phyloP scores from a whole-genome alignment of 2,113 vertebrate genomes.

The Delphinus delphis region DNA sequence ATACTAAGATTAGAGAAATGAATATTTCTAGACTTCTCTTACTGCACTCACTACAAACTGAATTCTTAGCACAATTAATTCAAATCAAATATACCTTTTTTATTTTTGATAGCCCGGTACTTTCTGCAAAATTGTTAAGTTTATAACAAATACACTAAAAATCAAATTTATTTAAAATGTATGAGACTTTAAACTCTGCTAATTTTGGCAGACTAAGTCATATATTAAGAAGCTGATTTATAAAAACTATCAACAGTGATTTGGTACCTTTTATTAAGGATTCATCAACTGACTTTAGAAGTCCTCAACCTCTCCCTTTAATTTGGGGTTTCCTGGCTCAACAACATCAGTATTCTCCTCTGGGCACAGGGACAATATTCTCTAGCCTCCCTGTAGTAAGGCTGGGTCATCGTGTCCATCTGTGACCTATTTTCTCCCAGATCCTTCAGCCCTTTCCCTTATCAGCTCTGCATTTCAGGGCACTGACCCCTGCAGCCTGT shows the following conservation, averaged over 20 bases:
- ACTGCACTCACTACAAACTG: background rate
- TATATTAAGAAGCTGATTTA: background rate
- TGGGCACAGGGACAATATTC: background rate
- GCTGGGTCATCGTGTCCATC: background rate
- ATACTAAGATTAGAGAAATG: background rate
- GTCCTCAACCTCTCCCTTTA: background rate
- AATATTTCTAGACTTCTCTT: background rate
- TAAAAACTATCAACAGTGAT: background rate
- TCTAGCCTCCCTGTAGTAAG: background rate
- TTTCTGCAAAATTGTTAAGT: background rate
- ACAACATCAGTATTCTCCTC: background rate
- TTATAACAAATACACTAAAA: slow-evolving; percentile 29
- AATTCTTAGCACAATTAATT: background rate
- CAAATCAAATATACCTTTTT: background rate
- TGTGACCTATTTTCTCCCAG: background rate
- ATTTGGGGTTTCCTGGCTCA: background rate
- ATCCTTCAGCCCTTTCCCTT: background rate
- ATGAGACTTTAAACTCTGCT: background rate
- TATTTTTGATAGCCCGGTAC: background rate
- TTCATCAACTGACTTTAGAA: background rate
- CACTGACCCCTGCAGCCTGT: background rate
- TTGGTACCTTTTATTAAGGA: background rate
- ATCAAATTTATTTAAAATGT: slow-evolving; percentile 1
- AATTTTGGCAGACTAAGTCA: background rate
- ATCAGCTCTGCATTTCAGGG: background rate